Percentiles rank a stretch among this genome's conserved stretches.
Conservation (phyloP, 2,888 invertebrate species). For the Tetragnatha montana region DNA sequence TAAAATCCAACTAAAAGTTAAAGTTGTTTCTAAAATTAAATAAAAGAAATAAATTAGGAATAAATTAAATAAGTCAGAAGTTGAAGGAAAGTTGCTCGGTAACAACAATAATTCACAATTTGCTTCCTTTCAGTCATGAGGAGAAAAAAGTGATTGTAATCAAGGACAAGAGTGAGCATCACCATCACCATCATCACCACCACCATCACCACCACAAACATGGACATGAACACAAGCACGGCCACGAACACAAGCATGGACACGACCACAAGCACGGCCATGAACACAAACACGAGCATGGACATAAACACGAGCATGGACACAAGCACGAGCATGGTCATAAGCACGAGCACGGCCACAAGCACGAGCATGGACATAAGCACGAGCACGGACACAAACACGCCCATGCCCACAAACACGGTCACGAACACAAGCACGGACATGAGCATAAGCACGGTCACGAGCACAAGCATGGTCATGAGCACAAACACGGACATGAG, state of each 20-base stretch:
- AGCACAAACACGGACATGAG: constrained; percentile 49
- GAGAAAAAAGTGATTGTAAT: constrained; percentile 65
- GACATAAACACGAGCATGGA: constrained; percentile 51
- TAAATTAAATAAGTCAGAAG: too few species aligned
- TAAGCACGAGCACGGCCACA: constrained; percentile 53
- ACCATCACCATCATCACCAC: constrained; percentile 65
- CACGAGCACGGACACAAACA: constrained; percentile 59
- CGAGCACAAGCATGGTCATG: constrained; percentile 61
- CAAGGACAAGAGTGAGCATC: constrained; percentile 64
- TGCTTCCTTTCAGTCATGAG: constrained; percentile 32
- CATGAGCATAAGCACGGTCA: constrained; percentile 62
- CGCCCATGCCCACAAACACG: constrained; percentile 50
- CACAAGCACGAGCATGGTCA: constrained; percentile 60
- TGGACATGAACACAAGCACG: constrained; percentile 57
- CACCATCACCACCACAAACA: constrained; percentile 66
- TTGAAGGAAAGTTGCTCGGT: too few species aligned
- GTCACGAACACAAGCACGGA: constrained; percentile 52
- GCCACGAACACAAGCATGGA: constrained; percentile 54
- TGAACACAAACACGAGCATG: constrained; percentile 63
- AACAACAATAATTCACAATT: too few species aligned
- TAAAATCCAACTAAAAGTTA: too few species aligned
- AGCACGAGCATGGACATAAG: constrained; percentile 53
- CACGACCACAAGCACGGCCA: constrained; percentile 61
- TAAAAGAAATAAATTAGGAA: background rate
- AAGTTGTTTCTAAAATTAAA: too few species aligned